phyloP scores from a whole-genome alignment of 2,797 vertebrate genomes.

The Pseudochromis fuscus region DNA sequence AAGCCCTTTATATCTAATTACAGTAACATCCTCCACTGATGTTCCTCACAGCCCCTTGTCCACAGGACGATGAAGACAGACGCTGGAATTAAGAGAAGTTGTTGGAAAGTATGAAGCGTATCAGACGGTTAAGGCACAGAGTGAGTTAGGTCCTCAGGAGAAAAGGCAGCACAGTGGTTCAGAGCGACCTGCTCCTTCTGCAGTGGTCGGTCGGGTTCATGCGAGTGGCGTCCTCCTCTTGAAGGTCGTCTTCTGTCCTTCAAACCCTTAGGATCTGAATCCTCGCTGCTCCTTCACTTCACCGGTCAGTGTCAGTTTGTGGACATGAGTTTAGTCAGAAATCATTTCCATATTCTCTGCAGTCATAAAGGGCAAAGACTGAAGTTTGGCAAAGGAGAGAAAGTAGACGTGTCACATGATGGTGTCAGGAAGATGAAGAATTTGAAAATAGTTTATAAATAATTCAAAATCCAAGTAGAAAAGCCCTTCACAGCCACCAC shows the following conservation, averaged over 20 bases:
- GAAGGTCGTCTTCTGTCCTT: neutral
- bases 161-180: conserved; percentile 35
- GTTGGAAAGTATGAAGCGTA: neutral
- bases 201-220: conserved; percentile 7
- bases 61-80: neutral
- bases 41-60: neutral
- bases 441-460: too few relatives aligned
- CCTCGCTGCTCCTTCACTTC: neutral
- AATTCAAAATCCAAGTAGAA: too few relatives aligned
- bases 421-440: too few relatives aligned
- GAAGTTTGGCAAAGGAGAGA: neutral
- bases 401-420: too few relatives aligned
- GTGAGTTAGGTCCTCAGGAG: conserved; percentile 38
- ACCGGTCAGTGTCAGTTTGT: neutral
- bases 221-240: conserved; percentile 24
- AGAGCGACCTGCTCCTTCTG: neutral
- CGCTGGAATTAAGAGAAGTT: neutral
- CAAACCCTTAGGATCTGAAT: neutral
- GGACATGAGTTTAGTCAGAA: neutral
- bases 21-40: conserved; percentile 11
- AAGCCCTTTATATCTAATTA: conserved; percentile 39
- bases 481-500: neutral
- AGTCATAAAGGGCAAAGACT: neutral
- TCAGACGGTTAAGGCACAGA: conserved; percentile 66
- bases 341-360: neutral